Evolutionary conservation across 2,113 vertebrate genomes (phyloP).

Genomic region (Cebus imitator): DNA sequence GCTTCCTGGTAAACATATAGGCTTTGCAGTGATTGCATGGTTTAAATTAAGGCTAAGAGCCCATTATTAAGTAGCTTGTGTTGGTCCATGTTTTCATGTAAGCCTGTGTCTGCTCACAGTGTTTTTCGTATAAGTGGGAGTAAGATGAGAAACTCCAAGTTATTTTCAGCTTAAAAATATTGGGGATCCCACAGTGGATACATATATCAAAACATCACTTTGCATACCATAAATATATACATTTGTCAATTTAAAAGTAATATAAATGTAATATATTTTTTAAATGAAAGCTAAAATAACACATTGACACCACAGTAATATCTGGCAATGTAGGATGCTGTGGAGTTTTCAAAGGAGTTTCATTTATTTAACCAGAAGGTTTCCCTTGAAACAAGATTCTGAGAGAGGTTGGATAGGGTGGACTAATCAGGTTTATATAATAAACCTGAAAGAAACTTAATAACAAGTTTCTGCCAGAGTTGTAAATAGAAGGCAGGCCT

Average conservation of each 20-base stretch:
- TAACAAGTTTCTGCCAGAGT: not conserved
- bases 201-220: too few relatives aligned
- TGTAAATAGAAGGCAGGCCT: not conserved
- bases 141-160: not conserved
- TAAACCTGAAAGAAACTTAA: too few relatives aligned
- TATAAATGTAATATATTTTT: not conserved
- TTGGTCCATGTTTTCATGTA: conserved; percentile 53
- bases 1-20: conserved; percentile 64
- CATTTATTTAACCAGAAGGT: not conserved
- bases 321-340: not conserved
- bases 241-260: not conserved
- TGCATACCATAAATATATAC: not conserved
- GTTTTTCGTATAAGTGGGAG: not conserved
- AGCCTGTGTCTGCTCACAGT: not conserved
- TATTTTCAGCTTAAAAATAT: not conserved
- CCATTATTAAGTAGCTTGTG: conserved; percentile 51
- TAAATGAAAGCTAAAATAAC: not conserved
- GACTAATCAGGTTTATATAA: not conserved
- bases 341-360: not conserved
- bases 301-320: not conserved
- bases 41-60: conserved; percentile 58
- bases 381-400: not conserved
- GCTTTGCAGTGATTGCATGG: conserved; percentile 50
- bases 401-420: too few relatives aligned
- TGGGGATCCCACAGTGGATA: fast-evolving